Conservation (phyloP, 2,888 invertebrate species). For the Agriopis marginaria region DNA sequence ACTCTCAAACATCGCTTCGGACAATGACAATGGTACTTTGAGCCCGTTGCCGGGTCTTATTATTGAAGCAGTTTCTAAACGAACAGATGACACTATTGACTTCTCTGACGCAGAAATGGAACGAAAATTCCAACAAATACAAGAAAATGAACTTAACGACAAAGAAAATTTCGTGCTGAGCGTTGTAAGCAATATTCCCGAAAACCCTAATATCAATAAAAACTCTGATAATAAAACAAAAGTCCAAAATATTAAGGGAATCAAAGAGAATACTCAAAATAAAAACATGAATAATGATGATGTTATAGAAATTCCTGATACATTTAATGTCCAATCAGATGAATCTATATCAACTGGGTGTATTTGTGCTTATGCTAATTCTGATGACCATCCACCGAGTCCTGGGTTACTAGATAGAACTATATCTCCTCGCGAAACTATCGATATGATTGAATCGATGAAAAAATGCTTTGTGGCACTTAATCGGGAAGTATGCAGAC, state of each 20-base stretch:
- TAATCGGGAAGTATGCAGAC: not conserved
- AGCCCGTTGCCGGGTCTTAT: slow-evolving; percentile 73
- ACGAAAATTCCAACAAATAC: slow-evolving; percentile 62
- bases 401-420: not conserved
- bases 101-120: slow-evolving; percentile 57
- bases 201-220: not conserved
- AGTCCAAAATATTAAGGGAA: not conserved
- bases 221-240: not conserved
- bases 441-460: not conserved
- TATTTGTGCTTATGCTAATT: not conserved
- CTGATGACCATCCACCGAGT: not conserved
- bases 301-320: not conserved
- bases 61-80: slow-evolving; percentile 58
- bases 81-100: slow-evolving; percentile 54
- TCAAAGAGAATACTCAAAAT: not conserved
- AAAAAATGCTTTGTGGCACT: not conserved
- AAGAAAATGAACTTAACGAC: not conserved
- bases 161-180: not conserved
- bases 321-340: not conserved
- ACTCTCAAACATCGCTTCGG: slow-evolving; percentile 15
- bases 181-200: not conserved
- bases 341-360: not conserved
- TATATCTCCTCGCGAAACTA: not conserved
- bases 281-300: too few relatives aligned
- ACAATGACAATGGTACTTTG: slow-evolving; percentile 50